Evolutionary conservation across 2,797 vertebrate genomes (phyloP).

Genomic region (Podarcis lilfordi): DNA sequence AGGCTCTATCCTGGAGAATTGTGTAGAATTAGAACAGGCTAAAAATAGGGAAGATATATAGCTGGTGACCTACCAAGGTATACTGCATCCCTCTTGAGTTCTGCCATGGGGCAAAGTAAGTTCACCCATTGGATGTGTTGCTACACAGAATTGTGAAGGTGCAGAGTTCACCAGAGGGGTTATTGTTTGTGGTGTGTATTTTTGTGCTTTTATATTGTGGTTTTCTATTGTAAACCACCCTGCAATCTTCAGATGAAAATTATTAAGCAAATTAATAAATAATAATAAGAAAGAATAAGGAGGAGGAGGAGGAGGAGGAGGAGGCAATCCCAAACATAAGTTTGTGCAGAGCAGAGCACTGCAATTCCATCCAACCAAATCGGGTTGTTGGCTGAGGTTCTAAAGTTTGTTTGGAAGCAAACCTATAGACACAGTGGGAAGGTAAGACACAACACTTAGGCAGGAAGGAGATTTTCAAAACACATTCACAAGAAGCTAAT

Average conservation of each 20-base stretch:
- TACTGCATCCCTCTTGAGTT: background rate
- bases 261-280: too few species aligned
- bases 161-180: background rate
- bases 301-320: too few species aligned
- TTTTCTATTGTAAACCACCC: too few species aligned
- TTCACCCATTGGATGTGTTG: background rate
- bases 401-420: background rate
- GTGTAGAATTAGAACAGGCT: background rate
- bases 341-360: background rate
- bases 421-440: background rate
- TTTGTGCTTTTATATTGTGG: too few species aligned
- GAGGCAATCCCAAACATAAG: background rate
- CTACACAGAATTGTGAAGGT: background rate
- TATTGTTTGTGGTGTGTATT: too few species aligned
- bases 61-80: background rate
- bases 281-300: too few species aligned
- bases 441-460: rapidly evolving
- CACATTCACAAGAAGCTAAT: background rate
- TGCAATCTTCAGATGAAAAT: too few species aligned
- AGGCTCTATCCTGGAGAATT: background rate
- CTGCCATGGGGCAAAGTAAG: background rate
- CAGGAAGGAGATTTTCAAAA: slow-evolving; percentile 9
- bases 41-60: background rate
- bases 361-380: background rate
- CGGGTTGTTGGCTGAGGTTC: background rate